Conservation (phyloP, 2,888 invertebrate genomes). For the Patella ulyssiponensis region DNA sequence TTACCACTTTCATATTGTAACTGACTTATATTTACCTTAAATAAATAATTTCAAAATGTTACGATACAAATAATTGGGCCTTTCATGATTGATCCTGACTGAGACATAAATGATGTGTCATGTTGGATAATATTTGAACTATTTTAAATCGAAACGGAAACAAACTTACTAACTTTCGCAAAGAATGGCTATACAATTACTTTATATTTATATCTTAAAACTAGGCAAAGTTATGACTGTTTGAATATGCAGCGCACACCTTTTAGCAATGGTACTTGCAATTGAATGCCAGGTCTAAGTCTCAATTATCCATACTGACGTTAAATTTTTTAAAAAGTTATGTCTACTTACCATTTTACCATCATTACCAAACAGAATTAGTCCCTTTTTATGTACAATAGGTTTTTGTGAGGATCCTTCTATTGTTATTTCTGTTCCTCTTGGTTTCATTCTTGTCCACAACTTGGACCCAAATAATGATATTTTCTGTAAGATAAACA, state of each 20-base stretch:
- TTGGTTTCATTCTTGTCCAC: slow-evolving; percentile 77
- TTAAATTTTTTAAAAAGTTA: neutral
- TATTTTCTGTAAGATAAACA: slow-evolving; percentile 74
- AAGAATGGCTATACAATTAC: no score
- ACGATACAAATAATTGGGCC: no score
- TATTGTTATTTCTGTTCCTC: slow-evolving; percentile 77
- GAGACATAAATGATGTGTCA: no score
- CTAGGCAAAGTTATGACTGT: no score
- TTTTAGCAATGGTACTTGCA: no score
- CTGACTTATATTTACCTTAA: slow-evolving; percentile 83
- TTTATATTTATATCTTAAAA: no score
- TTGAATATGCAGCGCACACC: no score
- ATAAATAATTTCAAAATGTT: slow-evolving; percentile 11
- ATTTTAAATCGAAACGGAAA: no score
- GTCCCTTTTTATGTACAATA: slow-evolving; percentile 84
- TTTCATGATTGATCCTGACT: no score
- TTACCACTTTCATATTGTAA: slow-evolving; percentile 80
- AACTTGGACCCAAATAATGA: slow-evolving; percentile 86
- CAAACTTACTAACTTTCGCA: no score
- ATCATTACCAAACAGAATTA: slow-evolving; percentile 87
- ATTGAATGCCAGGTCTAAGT: no score
- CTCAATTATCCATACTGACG: neutral
- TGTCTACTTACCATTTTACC: slow-evolving; percentile 78
- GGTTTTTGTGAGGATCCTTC: slow-evolving; percentile 78
- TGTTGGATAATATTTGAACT: no score